Percentiles rank a stretch among this genome's conserved stretches.
Conservation (phyloP, 2,113 vertebrate genomes). For the Scortum barcoo region DNA sequence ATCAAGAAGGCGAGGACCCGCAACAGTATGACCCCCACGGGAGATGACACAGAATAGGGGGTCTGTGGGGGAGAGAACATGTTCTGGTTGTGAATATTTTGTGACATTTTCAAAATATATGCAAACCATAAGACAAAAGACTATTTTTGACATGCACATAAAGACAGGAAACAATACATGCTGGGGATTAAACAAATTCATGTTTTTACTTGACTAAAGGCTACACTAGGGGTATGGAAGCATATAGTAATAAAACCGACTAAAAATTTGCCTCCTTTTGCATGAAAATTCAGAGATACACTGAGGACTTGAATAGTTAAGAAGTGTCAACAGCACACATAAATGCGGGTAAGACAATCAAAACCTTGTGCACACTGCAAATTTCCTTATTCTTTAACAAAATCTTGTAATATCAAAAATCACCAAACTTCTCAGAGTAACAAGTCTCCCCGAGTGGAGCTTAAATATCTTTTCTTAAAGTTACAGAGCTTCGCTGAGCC, state of each 20-base stretch:
- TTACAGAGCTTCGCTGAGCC: not conserved
- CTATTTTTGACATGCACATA: not conserved
- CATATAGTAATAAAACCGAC: not conserved
- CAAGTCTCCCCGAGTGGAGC: too few relatives aligned
- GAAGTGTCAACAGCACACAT: not conserved
- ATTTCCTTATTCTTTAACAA: not conserved
- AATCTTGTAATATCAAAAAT: not conserved
- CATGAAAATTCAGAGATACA: not conserved
- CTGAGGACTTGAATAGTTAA: not conserved
- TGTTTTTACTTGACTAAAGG: not conserved
- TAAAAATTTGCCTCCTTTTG: not conserved
- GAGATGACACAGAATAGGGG: constrained; percentile 82
- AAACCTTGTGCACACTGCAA: not conserved
- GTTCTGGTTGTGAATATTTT: not conserved
- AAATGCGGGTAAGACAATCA: not conserved
- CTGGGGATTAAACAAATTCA: not conserved
- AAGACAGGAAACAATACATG: not conserved
- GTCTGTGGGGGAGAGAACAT: constrained; percentile 82
- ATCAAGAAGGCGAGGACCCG: constrained; percentile 90
- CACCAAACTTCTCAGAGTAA: not conserved
- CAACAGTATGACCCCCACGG: constrained; percentile 88
- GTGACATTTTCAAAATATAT: not conserved
- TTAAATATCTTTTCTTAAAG: not conserved
- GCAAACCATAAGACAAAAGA: not conserved
- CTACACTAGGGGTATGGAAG: not conserved